These are phyloP conservation scores for Malthinus seriepunctatus DNA, from an alignment of 2,888 invertebrate genomes.

Conservation along the genomic window DNA sequence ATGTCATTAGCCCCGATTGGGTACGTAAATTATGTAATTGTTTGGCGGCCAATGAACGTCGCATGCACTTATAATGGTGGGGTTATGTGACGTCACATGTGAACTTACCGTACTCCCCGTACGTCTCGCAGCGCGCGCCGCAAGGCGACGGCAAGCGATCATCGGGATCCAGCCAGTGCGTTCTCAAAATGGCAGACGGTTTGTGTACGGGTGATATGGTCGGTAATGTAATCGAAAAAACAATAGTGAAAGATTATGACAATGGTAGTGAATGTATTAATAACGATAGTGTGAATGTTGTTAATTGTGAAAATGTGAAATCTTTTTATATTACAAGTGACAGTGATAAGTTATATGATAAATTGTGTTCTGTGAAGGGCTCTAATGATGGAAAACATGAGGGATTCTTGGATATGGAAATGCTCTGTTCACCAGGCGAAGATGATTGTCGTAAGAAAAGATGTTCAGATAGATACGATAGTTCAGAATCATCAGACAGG, in stretches of 20 bases:
- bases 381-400: conserved; percentile 41
- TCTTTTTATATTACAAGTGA: conserved; percentile 48
- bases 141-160: conserved; percentile 24
- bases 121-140: conserved; percentile 46
- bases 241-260: conserved; percentile 61
- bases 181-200: conserved; percentile 84
- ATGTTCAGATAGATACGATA: conserved; percentile 90
- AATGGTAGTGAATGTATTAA: conserved; percentile 48
- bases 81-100: conserved; percentile 48
- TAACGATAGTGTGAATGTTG: conserved; percentile 58
- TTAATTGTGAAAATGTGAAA: conserved; percentile 61
- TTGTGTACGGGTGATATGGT: conserved; percentile 67
- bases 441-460: conserved; percentile 77
- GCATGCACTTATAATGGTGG: conserved; percentile 43
- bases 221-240: conserved; percentile 62
- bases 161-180: conserved; percentile 58
- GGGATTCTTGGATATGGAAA: conserved; percentile 45
- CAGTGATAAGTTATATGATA: conserved; percentile 51
- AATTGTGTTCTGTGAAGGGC: conserved; percentile 45
- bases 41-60: conserved; percentile 55
- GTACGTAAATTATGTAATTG: conserved; percentile 55
- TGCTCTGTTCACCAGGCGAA: conserved; percentile 41
- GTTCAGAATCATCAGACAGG: conserved; percentile 94
- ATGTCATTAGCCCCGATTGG: conserved; percentile 55
- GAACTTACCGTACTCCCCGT: conserved; percentile 38